Evolutionary conservation across 92 coral and sea anemone species (phyloP).

Genomic region (Metridium senile): DNA sequence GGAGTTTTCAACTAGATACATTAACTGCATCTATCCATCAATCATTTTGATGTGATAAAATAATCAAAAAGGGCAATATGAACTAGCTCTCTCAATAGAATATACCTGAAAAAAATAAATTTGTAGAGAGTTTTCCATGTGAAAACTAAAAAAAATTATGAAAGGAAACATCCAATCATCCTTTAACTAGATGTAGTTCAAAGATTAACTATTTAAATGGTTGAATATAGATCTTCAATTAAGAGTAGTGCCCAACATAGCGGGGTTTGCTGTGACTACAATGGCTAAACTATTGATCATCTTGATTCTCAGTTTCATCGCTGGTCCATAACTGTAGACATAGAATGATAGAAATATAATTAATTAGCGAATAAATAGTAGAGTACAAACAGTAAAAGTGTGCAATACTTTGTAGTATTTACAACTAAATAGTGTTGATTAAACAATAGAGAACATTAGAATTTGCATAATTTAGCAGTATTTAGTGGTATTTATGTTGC

Average conservation of each 20-base stretch:
- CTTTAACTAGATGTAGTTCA: neutral
- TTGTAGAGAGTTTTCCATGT: neutral
- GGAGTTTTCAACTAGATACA: too few relatives aligned
- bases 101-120: too few relatives aligned
- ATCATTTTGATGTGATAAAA: neutral
- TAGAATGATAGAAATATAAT: neutral
- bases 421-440: too few relatives aligned
- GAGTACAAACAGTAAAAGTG: too few relatives aligned
- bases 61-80: neutral
- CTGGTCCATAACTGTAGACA: constrained; percentile 13
- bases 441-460: too few relatives aligned
- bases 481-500: too few relatives aligned
- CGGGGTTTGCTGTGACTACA: neutral
- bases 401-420: too few relatives aligned
- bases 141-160: neutral
- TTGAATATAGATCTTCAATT: neutral
- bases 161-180: neutral
- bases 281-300: neutral
- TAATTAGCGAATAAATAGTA: too few relatives aligned
- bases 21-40: too few relatives aligned
- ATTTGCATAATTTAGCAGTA: too few relatives aligned
- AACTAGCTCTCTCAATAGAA: neutral
- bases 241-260: neutral
- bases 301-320: constrained; percentile 6
- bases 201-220: neutral